Conservation (phyloP, 1,140 invertebrate genomes). For the Polyergus mexicanus region DNA sequence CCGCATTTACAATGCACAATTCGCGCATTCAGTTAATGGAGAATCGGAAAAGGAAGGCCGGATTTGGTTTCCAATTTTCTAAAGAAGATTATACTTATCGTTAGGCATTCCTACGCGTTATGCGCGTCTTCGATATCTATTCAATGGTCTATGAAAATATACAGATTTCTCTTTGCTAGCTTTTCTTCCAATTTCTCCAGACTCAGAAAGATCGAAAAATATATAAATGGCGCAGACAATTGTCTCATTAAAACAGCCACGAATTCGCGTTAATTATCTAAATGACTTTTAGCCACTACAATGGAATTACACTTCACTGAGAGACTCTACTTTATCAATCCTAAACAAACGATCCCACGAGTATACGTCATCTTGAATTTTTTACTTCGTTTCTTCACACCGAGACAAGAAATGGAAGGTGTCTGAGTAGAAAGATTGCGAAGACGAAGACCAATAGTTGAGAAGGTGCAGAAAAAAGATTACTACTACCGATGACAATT, state of each 20-base stretch:
- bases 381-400: conserved; percentile 59
- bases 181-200: not conserved
- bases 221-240: conserved; percentile 32
- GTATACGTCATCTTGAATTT: conserved; percentile 45
- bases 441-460: not conserved
- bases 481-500: conserved; percentile 50
- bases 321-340: conserved; percentile 47
- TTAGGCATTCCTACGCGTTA: conserved; percentile 16
- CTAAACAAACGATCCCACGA: conserved; percentile 43
- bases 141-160: conserved; percentile 3
- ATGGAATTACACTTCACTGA: not conserved
- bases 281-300: conserved; percentile 60
- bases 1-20: conserved; percentile 30
- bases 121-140: not conserved
- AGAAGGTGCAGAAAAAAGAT: conserved; percentile 25
- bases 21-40: conserved; percentile 31
- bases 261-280: conserved; percentile 72
- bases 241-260: conserved; percentile 70
- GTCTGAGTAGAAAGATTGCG: conserved; percentile 51
- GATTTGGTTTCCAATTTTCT: conserved; percentile 49
- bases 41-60: not conserved
- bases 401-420: conserved; percentile 20
- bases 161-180: not conserved
- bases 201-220: not conserved
- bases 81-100: not conserved